Percentiles rank a stretch among this genome's conserved stretches.
Evolutionary conservation across 2,113 vertebrate genomes (phyloP).

Genomic region (Motacilla tschutschensis): DNA sequence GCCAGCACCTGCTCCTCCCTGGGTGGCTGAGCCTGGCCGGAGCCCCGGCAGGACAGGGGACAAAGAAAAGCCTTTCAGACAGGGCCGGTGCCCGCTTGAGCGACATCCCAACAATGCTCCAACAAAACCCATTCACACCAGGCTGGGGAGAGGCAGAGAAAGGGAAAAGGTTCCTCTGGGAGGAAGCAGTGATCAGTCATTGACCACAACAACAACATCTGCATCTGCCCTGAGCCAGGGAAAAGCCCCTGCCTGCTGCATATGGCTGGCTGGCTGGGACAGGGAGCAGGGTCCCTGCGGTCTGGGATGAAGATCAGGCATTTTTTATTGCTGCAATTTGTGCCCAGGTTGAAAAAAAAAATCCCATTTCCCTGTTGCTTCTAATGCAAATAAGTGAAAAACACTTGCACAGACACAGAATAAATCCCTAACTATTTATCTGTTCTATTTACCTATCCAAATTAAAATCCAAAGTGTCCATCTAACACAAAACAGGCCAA

Average conservation of each 20-base stretch:
- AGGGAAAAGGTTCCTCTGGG: neutral
- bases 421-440: neutral
- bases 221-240: neutral
- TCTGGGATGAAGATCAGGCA: neutral
- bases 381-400: neutral
- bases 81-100: neutral
- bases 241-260: neutral
- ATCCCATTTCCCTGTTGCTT: neutral
- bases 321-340: neutral
- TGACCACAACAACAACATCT: constrained; percentile 31
- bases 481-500: neutral
- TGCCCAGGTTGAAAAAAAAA: neutral
- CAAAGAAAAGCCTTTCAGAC: constrained; percentile 21
- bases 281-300: neutral
- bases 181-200: constrained; percentile 3
- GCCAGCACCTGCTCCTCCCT: constrained; percentile 40
- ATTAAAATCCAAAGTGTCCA: neutral
- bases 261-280: neutral
- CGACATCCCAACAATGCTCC: constrained; percentile 15
- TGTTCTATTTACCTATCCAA: neutral
- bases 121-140: neutral
- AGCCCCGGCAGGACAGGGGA: constrained; percentile 10
- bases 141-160: neutral
- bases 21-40: constrained; percentile 25
- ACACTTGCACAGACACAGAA: neutral